Base-by-base conservation (phyloP, 2,113 vertebrate species). In the Chlorodrepanis virens region DNA sequence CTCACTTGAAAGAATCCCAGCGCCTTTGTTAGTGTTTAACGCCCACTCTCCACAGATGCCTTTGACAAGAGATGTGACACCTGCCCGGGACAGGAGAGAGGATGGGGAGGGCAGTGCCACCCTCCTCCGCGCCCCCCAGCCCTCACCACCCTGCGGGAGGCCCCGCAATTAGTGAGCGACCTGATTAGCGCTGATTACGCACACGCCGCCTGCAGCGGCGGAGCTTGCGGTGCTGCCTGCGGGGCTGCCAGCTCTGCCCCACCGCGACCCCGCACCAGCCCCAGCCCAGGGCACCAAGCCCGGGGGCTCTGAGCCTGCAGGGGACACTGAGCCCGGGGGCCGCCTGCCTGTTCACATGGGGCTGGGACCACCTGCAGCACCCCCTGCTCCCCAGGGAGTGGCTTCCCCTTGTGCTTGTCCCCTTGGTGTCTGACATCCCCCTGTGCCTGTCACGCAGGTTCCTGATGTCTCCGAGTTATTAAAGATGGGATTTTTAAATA, bases 181-280 rank as follows among this genome's bases (percentile, higher is more conserved):
- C 95, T 98, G 96, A 97, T 97, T 97, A 97, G 92, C 6, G 5
- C 94, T 98, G 97, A 98, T 97, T 97, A 83, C 71, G 3, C 83
- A 63, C 74, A 12, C 79, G 15, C 71, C 54, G 47, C 87, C 79
- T 27, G 63, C 70, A 54, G 87, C 40, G 54, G 87, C 6, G 29
- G 19, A 49, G 63, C 63, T n/a, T 15, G 61, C 31, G 37, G 69
- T 5, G 54, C 76, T 82, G 69, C 85, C 59, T 44, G 86, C 31
- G 14, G 50, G 3, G 21, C 67, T 47, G 67, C 74, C 37, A 10
- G 68, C 68, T 57, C 83, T 35, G 79, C 23, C 72, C 93, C 17
- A 28, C 87, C 60, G 7, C 39, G n/a, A 22, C n/a, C 45, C 45
- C 20, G 15, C 52, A 16, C 50, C 40, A 6, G 44, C 11, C 9